These are phyloP conservation scores for Macaca fascicularis DNA, from an alignment of 2,113 vertebrate genomes.

Conservation along the genomic window DNA sequence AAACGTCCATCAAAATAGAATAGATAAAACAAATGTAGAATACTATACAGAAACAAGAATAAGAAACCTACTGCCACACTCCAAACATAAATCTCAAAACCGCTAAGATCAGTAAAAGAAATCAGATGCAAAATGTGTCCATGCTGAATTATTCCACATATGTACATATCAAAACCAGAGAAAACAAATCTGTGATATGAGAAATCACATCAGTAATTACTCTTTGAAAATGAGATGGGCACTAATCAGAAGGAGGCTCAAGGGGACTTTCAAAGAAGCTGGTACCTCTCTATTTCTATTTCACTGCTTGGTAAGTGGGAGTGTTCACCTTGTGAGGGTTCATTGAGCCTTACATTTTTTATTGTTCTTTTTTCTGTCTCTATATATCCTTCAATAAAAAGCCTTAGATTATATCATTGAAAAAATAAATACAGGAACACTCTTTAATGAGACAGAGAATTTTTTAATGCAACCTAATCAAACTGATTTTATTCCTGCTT, in stretches of 20 bases:
- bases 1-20: background rate
- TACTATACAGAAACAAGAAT: background rate
- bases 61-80: background rate
- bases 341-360: background rate
- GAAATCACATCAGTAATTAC: background rate
- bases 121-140: background rate
- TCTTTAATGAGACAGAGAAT: background rate
- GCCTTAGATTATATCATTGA: background rate
- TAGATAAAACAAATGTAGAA: background rate
- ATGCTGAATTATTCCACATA: background rate
- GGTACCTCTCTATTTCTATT: background rate
- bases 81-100: background rate
- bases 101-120: background rate
- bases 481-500: background rate
- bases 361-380: background rate
- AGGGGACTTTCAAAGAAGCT: background rate
- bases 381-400: background rate
- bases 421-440: background rate
- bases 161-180: background rate
- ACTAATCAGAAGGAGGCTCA: background rate
- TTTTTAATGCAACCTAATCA: background rate
- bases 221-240: background rate
- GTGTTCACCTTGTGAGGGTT: background rate
- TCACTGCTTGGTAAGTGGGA: background rate
- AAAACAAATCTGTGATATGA: background rate